These are phyloP conservation scores for Monochamus saltuarius DNA, from an alignment of 1,140 invertebrate species.

Conservation along the genomic window DNA sequence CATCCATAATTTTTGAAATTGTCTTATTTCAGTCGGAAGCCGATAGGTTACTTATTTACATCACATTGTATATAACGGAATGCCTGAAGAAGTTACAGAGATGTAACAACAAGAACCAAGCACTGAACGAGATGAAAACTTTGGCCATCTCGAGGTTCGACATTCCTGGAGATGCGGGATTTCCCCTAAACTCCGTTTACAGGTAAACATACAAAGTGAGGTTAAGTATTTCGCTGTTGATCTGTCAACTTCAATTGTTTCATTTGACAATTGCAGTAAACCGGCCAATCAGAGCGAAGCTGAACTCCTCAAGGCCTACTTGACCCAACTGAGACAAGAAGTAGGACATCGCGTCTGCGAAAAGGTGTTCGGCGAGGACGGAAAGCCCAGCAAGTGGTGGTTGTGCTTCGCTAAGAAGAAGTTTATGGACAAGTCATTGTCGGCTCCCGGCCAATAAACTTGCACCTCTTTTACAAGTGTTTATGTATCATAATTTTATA, in stretches of 20 bases:
- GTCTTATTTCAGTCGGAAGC: conserved; percentile 77
- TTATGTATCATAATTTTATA: no score
- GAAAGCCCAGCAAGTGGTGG: conserved; percentile 99
- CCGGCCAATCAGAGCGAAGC: conserved; percentile 76
- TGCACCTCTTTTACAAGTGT: no score
- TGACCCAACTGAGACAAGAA: conserved; percentile 94
- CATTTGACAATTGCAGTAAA: conserved; percentile 45
- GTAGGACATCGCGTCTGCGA: conserved; percentile 88
- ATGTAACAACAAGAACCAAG: conserved; percentile 86
- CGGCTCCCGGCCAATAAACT: conserved; percentile 72
- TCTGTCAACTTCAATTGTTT: background rate
- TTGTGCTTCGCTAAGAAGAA: conserved; percentile 98
- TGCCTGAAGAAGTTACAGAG: conserved; percentile 94
- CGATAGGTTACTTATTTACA: conserved; percentile 95
- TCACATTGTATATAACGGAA: conserved; percentile 98
- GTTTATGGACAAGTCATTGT: conserved; percentile 99
- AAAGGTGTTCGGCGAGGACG: conserved; percentile 88
- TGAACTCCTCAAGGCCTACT: conserved; percentile 88
- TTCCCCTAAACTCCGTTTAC: conserved; percentile 98
- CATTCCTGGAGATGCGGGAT: conserved; percentile 93
- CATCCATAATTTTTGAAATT: no score
- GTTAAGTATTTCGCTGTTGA: background rate
- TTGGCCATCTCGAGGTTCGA: conserved; percentile 94
- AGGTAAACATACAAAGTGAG: conserved; percentile 49
- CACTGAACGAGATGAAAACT: conserved; percentile 93